Evolutionary conservation across 1,140 invertebrate species (phyloP).

Genomic region (Lanistes nyassanus): DNA sequence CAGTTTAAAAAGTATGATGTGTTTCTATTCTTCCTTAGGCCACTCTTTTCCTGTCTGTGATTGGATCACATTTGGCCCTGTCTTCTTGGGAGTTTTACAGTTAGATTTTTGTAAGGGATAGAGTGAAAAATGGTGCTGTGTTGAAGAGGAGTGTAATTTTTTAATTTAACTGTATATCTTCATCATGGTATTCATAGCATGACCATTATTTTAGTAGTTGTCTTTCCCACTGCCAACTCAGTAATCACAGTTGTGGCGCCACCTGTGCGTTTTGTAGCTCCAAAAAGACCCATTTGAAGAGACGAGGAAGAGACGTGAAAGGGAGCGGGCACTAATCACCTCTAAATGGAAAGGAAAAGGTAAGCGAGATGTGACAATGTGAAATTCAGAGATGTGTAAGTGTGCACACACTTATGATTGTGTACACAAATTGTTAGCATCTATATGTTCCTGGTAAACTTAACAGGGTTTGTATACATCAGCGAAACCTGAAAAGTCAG

Average conservation of each 20-base stretch:
- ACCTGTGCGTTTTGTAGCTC: not conserved
- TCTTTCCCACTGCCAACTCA: not conserved
- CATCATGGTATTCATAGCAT: not conserved
- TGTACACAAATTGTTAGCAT: too few relatives aligned
- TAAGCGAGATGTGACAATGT: too few relatives aligned
- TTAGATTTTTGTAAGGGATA: too few relatives aligned
- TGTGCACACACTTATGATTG: not conserved
- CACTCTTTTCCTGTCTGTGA: too few relatives aligned
- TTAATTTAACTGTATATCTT: not conserved
- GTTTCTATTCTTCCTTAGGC: too few relatives aligned
- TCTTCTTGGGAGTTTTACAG: too few relatives aligned
- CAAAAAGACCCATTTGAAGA: not conserved
- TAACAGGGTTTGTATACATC: too few relatives aligned
- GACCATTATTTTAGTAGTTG: not conserved
- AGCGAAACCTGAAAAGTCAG: too few relatives aligned
- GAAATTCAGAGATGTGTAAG: too few relatives aligned
- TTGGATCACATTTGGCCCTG: too few relatives aligned
- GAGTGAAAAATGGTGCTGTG: not conserved
- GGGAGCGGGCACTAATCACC: not conserved
- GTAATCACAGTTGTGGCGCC: not conserved
- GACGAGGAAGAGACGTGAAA: not conserved
- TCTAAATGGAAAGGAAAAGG: constrained; percentile 11
- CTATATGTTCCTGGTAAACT: too few relatives aligned
- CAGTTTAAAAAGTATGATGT: too few relatives aligned
- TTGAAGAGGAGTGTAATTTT: not conserved